phyloP scores from a whole-genome alignment of 2,888 invertebrate species.

The Leucophora obtusa region DNA sequence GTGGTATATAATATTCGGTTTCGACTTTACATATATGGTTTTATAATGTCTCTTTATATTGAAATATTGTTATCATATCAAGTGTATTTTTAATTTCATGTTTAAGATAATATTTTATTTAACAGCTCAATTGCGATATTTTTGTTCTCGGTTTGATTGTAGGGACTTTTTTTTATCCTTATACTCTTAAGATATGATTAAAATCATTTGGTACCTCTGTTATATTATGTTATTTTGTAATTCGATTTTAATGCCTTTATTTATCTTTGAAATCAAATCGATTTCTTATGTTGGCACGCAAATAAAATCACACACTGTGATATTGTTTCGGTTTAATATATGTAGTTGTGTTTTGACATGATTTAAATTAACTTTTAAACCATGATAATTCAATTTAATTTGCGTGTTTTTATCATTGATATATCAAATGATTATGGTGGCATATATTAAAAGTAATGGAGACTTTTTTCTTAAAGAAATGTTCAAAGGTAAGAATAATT shows the following conservation, averaged over 20 bases:
- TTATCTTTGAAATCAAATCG: conserved; percentile 63
- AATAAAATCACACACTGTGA: conserved; percentile 62
- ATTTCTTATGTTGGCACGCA: conserved; percentile 64
- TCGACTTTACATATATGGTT: too few species aligned
- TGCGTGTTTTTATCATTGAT: conserved; percentile 60
- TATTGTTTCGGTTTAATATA: conserved; percentile 50
- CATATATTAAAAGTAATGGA: conserved; percentile 23
- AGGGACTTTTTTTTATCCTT: background rate
- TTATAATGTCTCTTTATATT: background rate
- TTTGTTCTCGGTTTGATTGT: background rate
- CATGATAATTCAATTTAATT: conserved; percentile 65
- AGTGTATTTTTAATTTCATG: conserved; percentile 45
- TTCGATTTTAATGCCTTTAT: conserved; percentile 15
- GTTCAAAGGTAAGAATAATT: too few species aligned
- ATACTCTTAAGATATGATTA: conserved; percentile 44
- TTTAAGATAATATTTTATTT: conserved; percentile 64
- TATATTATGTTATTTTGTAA: conserved; percentile 43
- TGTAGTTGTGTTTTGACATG: conserved; percentile 63
- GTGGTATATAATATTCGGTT: too few species aligned
- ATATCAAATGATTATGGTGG: conserved; percentile 48
- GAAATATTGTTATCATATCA: conserved; percentile 38
- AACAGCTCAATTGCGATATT: conserved; percentile 59
- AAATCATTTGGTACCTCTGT: conserved; percentile 52
- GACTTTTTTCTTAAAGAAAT: too few species aligned
- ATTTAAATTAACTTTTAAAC: conserved; percentile 66